A percentile compares a stretch with the other conserved stretches of the same genome.
These are phyloP conservation scores for Galerucella calmariensis DNA, from an alignment of 2,888 invertebrate species.

Conservation along the genomic window DNA sequence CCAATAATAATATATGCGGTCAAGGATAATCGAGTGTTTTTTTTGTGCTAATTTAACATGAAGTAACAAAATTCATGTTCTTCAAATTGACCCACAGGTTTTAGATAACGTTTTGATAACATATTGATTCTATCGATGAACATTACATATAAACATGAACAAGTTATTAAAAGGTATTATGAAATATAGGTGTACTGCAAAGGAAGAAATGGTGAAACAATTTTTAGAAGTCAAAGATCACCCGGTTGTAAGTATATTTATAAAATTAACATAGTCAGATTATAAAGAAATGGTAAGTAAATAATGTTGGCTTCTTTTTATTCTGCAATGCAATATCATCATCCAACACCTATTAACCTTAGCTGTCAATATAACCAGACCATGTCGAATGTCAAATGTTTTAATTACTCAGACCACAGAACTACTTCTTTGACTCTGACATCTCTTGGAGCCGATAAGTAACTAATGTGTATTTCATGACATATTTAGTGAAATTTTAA, in stretches of 20 bases:
- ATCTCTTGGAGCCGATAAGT: too few relatives aligned
- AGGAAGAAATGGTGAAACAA: slow-evolving; percentile 90
- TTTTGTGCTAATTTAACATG: neutral
- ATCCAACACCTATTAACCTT: too few relatives aligned
- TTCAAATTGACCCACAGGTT: neutral
- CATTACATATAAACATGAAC: slow-evolving; percentile 71
- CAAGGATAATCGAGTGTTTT: neutral
- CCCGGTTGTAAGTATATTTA: slow-evolving; percentile 76
- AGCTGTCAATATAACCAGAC: too few relatives aligned
- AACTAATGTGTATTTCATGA: too few relatives aligned
- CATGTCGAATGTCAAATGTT: too few relatives aligned
- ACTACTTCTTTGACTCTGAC: too few relatives aligned
- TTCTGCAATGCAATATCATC: neutral
- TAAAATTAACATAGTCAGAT: slow-evolving; percentile 9
- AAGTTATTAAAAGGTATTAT: slow-evolving; percentile 90
- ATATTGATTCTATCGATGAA: slow-evolving; percentile 1
- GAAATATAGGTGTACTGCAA: slow-evolving; percentile 84
- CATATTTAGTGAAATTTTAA: too few relatives aligned
- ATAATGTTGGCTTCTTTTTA: neutral
- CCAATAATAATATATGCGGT: neutral
- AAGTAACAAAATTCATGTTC: slow-evolving; percentile 5
- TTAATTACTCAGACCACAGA: too few relatives aligned
- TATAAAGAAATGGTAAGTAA: too few relatives aligned
- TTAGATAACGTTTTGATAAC: slow-evolving; percentile 23
- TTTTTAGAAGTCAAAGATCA: slow-evolving; percentile 90